Conservation (phyloP, 2,113 vertebrate genomes). For the Mola mola region DNA sequence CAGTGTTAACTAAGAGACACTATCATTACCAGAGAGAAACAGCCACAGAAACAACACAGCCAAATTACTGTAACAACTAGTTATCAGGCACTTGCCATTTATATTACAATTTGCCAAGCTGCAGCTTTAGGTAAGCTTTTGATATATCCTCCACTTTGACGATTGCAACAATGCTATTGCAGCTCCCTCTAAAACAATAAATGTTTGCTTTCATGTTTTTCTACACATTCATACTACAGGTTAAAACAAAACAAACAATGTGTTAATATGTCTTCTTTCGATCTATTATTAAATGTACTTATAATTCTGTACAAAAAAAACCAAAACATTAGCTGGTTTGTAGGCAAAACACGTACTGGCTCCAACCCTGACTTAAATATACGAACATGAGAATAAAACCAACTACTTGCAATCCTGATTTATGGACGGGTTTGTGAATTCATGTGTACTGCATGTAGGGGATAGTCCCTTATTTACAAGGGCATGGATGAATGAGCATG, state of each 20-base stretch:
- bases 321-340: too few species aligned
- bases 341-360: background rate
- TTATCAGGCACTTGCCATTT: constrained; percentile 13
- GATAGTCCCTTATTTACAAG: constrained; percentile 59
- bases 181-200: too few species aligned
- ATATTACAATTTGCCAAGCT: background rate
- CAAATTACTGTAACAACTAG: constrained; percentile 34
- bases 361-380: background rate
- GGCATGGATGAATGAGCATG: constrained; percentile 51
- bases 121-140: background rate
- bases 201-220: too few species aligned
- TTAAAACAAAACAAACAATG: too few species aligned
- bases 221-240: too few species aligned
- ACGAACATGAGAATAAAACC: background rate
- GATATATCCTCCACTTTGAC: too few species aligned
- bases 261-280: too few species aligned
- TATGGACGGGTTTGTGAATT: constrained; percentile 13
- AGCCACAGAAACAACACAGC: constrained; percentile 31
- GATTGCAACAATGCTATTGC: too few species aligned
- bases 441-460: constrained; percentile 23
- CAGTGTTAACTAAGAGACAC: background rate
- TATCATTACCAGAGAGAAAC: constrained; percentile 40
- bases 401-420: background rate
- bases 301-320: too few species aligned
- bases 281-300: too few species aligned